These are phyloP conservation scores for Mythimna impura DNA, from an alignment of 2,888 invertebrate genomes.

Conservation along the genomic window DNA sequence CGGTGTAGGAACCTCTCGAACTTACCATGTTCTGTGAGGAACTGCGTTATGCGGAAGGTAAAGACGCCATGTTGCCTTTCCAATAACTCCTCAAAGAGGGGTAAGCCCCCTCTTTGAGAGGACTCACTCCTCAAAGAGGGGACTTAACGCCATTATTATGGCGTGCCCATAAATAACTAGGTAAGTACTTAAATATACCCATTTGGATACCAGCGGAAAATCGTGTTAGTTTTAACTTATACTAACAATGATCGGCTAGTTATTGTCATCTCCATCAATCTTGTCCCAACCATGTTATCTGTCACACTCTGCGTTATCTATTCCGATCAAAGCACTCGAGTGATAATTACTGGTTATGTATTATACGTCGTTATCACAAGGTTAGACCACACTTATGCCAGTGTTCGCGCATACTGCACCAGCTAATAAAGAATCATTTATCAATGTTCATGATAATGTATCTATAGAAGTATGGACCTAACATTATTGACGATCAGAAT, in stretches of 20 bases:
- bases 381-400: slow-evolving; percentile 30
- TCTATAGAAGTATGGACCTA: neutral
- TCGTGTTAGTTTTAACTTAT: neutral
- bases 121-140: too few species aligned
- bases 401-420: slow-evolving; percentile 28
- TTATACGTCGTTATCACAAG: slow-evolving; percentile 48
- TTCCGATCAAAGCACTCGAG: slow-evolving; percentile 53
- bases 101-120: too few species aligned
- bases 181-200: neutral
- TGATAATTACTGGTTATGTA: slow-evolving; percentile 57
- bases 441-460: slow-evolving; percentile 22
- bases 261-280: slow-evolving; percentile 41
- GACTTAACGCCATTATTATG: too few species aligned
- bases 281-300: slow-evolving; percentile 36
- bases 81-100: too few species aligned
- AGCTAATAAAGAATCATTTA: slow-evolving; percentile 33
- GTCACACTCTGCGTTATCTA: slow-evolving; percentile 51
- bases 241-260: neutral
- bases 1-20: too few species aligned
- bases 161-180: too few species aligned
- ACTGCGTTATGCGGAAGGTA: too few species aligned
- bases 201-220: neutral
- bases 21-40: too few species aligned
- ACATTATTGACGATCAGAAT: too few species aligned
- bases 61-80: too few species aligned